Evolutionary conservation across 64 coral and sea anemone species (phyloP).

Genomic region (Actinia tenebrosa): DNA sequence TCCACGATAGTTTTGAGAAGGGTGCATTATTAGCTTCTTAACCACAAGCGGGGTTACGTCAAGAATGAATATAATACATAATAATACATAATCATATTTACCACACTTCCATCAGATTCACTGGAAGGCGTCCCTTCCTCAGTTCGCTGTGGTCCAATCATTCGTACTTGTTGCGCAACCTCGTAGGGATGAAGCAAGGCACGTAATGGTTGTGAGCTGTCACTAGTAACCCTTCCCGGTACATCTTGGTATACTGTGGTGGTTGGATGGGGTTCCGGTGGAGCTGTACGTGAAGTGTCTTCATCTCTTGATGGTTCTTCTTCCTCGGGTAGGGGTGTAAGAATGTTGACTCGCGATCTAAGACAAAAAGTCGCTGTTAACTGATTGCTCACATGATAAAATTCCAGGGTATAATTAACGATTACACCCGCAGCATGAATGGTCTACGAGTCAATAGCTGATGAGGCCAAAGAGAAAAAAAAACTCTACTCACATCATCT

Average conservation of each 20-base stretch:
- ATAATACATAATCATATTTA: not conserved
- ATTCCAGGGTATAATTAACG: too few relatives aligned
- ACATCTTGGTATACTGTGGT: not conserved
- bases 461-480: too few relatives aligned
- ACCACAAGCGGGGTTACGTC: too few relatives aligned
- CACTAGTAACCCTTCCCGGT: not conserved
- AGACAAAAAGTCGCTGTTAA: too few relatives aligned
- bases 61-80: too few relatives aligned
- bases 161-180: conserved; percentile 28
- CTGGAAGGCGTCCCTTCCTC: not conserved
- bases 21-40: too few relatives aligned
- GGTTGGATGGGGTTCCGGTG: not conserved
- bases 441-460: too few relatives aligned
- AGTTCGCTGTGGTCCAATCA: not conserved
- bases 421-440: too few relatives aligned
- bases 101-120: not conserved
- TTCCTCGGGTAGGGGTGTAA: conserved; percentile 19
- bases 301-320: not conserved
- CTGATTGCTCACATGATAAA: too few relatives aligned
- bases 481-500: not conserved
- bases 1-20: too few relatives aligned
- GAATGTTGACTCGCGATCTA: conserved; percentile 9
- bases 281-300: not conserved
- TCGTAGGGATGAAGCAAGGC: conserved; percentile 47
- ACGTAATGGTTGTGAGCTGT: not conserved